A percentile compares a stretch with the other conserved stretches of the same genome.
phyloP scores from a whole-genome alignment of 2,888 invertebrate species.

The Fissipunctia ypsillon region DNA sequence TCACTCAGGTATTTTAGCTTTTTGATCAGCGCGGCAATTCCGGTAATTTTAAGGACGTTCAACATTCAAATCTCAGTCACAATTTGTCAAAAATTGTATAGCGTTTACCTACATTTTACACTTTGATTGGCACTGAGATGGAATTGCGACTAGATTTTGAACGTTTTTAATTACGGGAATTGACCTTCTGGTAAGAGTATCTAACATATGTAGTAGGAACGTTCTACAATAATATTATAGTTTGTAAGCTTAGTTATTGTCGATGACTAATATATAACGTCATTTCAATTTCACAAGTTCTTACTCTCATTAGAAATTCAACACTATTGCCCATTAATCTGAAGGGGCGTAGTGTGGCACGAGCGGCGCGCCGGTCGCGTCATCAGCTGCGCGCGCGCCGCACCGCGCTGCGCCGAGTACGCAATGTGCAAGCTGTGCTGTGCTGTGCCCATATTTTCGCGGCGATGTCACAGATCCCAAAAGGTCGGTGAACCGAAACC shows the following conservation, averaged over 20 bases:
- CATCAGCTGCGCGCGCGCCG: constrained; percentile 70
- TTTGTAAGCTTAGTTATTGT: constrained; percentile 27
- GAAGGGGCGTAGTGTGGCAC: constrained; percentile 85
- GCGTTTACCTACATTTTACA: too few relatives aligned
- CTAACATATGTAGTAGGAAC: not conserved
- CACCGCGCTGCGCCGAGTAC: constrained; percentile 66
- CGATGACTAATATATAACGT: constrained; percentile 77
- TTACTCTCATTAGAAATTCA: constrained; percentile 86
- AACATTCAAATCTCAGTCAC: too few relatives aligned
- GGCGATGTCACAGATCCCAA: constrained; percentile 87
- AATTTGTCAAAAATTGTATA: too few relatives aligned
- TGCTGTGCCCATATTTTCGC: constrained; percentile 87
- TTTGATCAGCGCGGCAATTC: too few relatives aligned
- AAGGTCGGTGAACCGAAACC: constrained; percentile 88
- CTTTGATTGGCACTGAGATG: too few relatives aligned
- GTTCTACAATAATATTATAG: constrained; percentile 5
- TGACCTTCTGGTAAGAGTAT: not conserved
- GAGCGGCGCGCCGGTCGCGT: constrained; percentile 83
- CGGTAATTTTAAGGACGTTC: too few relatives aligned
- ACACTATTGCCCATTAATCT: constrained; percentile 82
- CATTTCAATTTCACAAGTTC: constrained; percentile 83
- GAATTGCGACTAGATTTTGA: too few relatives aligned
- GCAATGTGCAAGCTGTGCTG: constrained; percentile 76
- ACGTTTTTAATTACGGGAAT: too few relatives aligned
- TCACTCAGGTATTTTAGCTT: not conserved